Percentiles rank a stretch among this genome's conserved stretches.
phyloP scores from a whole-genome alignment of 1,140 invertebrate genomes.

The Choristoneura fumiferana region DNA sequence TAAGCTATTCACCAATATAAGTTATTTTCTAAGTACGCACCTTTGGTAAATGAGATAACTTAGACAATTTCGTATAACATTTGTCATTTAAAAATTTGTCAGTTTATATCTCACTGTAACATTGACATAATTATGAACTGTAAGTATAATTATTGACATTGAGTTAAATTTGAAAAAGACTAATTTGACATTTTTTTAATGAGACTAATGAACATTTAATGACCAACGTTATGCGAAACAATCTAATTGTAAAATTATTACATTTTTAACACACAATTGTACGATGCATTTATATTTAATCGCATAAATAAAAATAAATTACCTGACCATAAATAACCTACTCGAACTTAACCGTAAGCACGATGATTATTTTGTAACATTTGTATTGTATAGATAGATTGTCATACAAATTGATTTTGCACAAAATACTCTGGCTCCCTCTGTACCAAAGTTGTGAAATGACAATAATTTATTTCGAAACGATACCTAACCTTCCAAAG shows the following conservation, averaged over 20 bases:
- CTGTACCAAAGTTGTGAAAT: constrained; percentile 58
- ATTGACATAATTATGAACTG: neutral
- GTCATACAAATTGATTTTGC: constrained; percentile 2
- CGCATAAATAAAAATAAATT: constrained; percentile 1
- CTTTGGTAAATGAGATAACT: constrained; percentile 39
- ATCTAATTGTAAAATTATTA: neutral
- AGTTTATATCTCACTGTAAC: neutral
- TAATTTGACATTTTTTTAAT: neutral
- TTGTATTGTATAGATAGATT: neutral
- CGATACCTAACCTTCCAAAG: constrained; percentile 23
- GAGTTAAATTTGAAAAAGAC: neutral
- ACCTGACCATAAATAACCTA: neutral
- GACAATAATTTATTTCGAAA: constrained; percentile 59
- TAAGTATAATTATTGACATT: neutral
- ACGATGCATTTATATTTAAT: constrained; percentile 11
- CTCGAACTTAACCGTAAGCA: neutral
- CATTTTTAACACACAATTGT: neutral
- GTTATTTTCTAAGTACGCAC: constrained; percentile 42
- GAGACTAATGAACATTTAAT: neutral
- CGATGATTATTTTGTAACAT: neutral
- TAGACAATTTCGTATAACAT: constrained; percentile 5
- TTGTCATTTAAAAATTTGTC: neutral
- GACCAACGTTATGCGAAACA: neutral
- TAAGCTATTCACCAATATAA: constrained; percentile 19
- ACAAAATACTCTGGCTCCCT: constrained; percentile 21